A percentile compares a stretch with the other conserved stretches of the same genome.
Evolutionary conservation across 2,797 vertebrate genomes (phyloP).

Genomic region (Typhlichthys eigenmanni): DNA sequence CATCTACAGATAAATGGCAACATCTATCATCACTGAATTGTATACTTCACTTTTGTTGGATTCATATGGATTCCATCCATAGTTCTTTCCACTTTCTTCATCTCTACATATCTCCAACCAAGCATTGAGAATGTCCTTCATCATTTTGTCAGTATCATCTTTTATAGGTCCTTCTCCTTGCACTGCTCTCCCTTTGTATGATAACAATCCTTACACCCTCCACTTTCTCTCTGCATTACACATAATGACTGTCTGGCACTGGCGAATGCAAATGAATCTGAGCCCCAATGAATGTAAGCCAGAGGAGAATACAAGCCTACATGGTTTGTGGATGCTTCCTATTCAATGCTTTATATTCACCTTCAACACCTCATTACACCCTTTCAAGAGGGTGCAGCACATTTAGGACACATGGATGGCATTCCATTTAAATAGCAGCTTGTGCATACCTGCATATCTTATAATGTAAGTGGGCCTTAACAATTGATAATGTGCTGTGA

Average conservation of each 20-base stretch:
- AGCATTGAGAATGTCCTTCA: background rate
- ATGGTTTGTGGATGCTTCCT: slow-evolving; percentile 31
- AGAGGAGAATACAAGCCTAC: slow-evolving; percentile 27
- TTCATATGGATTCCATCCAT: too few relatives aligned
- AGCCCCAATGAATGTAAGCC: slow-evolving; percentile 1
- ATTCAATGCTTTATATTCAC: slow-evolving; percentile 31
- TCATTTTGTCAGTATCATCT: background rate
- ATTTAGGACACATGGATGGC: background rate
- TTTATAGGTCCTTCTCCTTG: background rate
- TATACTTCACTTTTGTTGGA: too few relatives aligned
- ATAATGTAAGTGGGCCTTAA: background rate
- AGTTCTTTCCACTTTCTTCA: too few relatives aligned
- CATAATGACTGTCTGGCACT: slow-evolving; percentile 19
- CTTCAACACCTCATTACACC: slow-evolving; percentile 7
- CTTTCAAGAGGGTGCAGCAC: slow-evolving; percentile 1
- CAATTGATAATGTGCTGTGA: too few relatives aligned
- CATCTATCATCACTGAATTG: too few relatives aligned
- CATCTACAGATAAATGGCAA: too few relatives aligned
- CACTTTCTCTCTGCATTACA: slow-evolving; percentile 2
- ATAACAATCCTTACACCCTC: slow-evolving; percentile 8
- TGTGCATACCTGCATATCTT: background rate
- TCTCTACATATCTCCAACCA: too few relatives aligned
- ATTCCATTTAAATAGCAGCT: background rate
- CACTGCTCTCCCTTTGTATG: background rate
- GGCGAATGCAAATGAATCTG: background rate